Evolutionary conservation across 1,140 invertebrate species (phyloP).

Genomic region (Campoletis sonorensis): DNA sequence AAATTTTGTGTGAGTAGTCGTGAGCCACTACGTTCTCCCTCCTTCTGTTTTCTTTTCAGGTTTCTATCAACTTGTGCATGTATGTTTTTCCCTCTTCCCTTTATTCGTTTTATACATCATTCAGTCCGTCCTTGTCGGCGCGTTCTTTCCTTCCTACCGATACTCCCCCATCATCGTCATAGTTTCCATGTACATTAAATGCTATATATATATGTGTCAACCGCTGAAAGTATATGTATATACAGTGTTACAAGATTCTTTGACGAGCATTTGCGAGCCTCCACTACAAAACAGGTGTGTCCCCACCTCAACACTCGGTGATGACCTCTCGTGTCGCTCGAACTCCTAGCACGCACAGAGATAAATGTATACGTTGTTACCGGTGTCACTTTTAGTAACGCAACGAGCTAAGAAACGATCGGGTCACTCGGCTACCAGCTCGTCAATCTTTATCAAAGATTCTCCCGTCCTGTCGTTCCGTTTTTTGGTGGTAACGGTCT

Average conservation of each 20-base stretch:
- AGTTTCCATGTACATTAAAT: not conserved
- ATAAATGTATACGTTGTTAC: constrained; percentile 69
- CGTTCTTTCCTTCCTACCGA: not conserved
- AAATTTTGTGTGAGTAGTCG: not conserved
- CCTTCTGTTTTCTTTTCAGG: not conserved
- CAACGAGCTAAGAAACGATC: constrained; percentile 59
- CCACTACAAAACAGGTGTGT: constrained; percentile 63
- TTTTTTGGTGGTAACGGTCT: not conserved
- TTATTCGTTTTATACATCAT: constrained; percentile 32
- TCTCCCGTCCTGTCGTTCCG: not conserved
- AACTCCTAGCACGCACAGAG: constrained; percentile 63
- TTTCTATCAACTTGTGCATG: constrained; percentile 6
- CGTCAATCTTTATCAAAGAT: not conserved
- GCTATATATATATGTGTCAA: not conserved
- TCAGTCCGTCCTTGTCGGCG: constrained; percentile 19
- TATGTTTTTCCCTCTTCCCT: not conserved
- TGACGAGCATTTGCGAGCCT: constrained; percentile 51
- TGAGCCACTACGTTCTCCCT: not conserved
- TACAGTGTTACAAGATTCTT: constrained; percentile 48
- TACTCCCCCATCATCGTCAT: constrained; percentile 18
- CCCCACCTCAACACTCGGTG: constrained; percentile 49
- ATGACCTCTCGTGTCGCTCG: constrained; percentile 72
- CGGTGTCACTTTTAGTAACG: constrained; percentile 67
- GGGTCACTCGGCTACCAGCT: constrained; percentile 29
- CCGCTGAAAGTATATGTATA: not conserved